Conservation (phyloP, 2,888 invertebrate species). For the Eucera pruinosa region DNA sequence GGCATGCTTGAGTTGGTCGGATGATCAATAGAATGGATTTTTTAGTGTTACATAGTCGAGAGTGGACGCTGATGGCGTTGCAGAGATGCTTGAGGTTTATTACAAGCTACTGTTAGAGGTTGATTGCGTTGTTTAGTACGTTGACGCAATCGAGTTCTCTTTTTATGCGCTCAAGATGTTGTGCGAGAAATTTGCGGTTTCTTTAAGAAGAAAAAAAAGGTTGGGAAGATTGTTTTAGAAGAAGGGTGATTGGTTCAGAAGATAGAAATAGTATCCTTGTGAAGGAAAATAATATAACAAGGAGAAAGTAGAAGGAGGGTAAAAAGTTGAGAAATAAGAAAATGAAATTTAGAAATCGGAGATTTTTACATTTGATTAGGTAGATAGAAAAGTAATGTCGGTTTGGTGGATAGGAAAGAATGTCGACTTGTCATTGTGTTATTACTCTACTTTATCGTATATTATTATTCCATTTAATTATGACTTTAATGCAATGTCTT, state of each 20-base stretch:
- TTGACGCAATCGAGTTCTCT: not conserved
- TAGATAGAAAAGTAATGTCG: too few species aligned
- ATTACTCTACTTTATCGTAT: too few species aligned
- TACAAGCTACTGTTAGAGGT: not conserved
- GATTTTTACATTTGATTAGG: too few species aligned
- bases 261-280: not conserved
- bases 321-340: too few species aligned
- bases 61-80: not conserved
- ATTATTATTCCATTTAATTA: too few species aligned
- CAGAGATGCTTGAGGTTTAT: not conserved
- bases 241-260: not conserved
- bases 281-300: not conserved
- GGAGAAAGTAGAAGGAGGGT: too few species aligned
- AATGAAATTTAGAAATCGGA: too few species aligned
- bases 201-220: not conserved
- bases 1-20: slow-evolving; percentile 2
- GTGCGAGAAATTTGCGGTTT: not conserved
- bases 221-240: not conserved
- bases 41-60: not conserved
- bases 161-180: not conserved
- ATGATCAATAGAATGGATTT: not conserved
- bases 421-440: too few species aligned
- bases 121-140: not conserved
- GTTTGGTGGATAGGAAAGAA: too few species aligned
- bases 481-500: too few species aligned